phyloP scores from a whole-genome alignment of 2,113 vertebrate species.

The Lota lota region DNA sequence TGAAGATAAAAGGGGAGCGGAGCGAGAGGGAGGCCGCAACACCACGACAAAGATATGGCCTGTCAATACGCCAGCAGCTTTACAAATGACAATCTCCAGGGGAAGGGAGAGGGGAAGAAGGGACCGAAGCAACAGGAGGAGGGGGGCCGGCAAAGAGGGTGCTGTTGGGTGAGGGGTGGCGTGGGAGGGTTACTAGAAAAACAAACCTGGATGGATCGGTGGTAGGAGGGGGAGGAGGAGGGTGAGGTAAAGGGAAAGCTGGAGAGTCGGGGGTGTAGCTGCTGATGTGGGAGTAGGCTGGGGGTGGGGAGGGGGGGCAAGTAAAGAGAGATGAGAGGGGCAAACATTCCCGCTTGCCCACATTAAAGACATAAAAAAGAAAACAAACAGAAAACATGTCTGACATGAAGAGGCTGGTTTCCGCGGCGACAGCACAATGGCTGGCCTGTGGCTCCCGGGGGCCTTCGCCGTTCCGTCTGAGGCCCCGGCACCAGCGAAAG shows the following conservation, averaged over 20 bases:
- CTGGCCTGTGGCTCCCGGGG: constrained; percentile 77
- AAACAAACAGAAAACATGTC: constrained; percentile 87
- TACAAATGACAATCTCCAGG: constrained; percentile 72
- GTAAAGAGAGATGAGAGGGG: constrained; percentile 52
- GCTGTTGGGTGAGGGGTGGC: neutral
- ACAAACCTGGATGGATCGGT: constrained; percentile 70
- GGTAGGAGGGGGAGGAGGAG: constrained; percentile 45
- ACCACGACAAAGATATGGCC: constrained; percentile 72
- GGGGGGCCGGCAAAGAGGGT: constrained; percentile 8
- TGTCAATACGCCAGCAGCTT: constrained; percentile 68
- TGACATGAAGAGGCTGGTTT: constrained; percentile 85
- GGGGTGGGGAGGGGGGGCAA: constrained; percentile 26
- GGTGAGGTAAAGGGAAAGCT: constrained; percentile 36
- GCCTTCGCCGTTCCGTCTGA: constrained; percentile 76
- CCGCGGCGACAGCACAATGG: constrained; percentile 82
- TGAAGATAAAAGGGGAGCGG: constrained; percentile 62
- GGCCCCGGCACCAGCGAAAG: constrained; percentile 80
- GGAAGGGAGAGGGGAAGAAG: constrained; percentile 47
- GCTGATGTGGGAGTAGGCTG: constrained; percentile 40
- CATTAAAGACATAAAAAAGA: constrained; percentile 83
- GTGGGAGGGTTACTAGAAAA: constrained; percentile 45
- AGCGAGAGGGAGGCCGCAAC: constrained; percentile 66
- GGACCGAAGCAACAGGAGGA: constrained; percentile 37
- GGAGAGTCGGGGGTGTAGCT: constrained; percentile 30
- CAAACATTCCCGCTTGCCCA: constrained; percentile 74